These are phyloP conservation scores for Pseudotriccus pelzelni DNA, from an alignment of 2,797 vertebrate species.

Conservation along the genomic window DNA sequence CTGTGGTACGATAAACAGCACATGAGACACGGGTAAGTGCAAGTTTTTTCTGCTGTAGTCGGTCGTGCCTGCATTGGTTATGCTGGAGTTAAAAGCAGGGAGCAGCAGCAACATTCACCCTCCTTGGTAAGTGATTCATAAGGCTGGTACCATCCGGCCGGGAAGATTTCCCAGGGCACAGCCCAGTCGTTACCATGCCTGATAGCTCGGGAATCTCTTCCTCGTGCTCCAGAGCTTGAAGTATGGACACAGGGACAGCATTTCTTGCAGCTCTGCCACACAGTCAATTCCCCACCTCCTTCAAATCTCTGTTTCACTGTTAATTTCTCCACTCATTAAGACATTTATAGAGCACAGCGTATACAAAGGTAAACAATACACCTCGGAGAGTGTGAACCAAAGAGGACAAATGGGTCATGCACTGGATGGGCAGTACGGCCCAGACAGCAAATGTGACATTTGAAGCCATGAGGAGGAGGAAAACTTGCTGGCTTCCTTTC, in stretches of 20 bases:
- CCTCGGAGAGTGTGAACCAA: neutral
- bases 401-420: neutral
- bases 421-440: neutral
- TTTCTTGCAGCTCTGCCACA: neutral
- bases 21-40: neutral
- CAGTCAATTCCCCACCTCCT: neutral
- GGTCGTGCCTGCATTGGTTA: accelerated
- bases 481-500: neutral
- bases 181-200: neutral
- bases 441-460: neutral
- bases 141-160: neutral
- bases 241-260: neutral
- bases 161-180: neutral
- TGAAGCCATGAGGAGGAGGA: neutral
- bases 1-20: neutral
- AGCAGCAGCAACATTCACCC: neutral
- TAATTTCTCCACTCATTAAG: neutral
- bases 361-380: neutral
- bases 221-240: neutral
- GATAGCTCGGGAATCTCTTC: neutral
- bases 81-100: neutral
- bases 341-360: neutral
- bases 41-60: neutral
- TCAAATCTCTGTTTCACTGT: neutral
- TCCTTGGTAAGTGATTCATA: neutral